phyloP scores from a whole-genome alignment of 2,888 invertebrate species.

The Nymphalis polychloros region DNA sequence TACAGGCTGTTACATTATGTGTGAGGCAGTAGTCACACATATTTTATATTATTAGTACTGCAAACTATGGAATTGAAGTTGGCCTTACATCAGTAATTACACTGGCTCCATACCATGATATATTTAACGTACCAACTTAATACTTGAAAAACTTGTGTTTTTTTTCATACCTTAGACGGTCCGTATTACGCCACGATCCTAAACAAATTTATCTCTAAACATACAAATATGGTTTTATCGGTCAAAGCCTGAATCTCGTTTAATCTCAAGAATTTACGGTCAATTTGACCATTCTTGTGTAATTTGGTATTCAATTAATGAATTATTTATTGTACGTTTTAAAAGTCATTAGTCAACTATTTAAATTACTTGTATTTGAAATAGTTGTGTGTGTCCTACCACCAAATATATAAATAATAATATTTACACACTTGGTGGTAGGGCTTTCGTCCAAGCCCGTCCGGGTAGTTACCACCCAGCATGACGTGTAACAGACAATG shows the following conservation, averaged over 20 bases:
- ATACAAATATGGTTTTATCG: conserved; percentile 1
- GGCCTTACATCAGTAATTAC: no score
- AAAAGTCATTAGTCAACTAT: conserved; percentile 9
- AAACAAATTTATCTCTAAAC: neutral
- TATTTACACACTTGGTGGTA: no score
- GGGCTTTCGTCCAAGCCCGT: no score
- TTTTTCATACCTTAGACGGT: neutral
- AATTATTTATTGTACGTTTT: conserved; percentile 5
- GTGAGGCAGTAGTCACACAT: no score
- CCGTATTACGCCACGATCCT: neutral
- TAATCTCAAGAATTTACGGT: conserved; percentile 11
- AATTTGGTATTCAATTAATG: conserved; percentile 9
- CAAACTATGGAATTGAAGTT: no score
- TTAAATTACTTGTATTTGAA: neutral
- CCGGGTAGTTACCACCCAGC: no score
- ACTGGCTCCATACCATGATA: neutral
- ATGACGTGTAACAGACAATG: no score
- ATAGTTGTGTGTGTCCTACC: neutral
- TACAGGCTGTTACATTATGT: no score
- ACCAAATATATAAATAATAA: no score
- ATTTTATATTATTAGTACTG: no score
- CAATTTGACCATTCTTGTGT: conserved; percentile 6
- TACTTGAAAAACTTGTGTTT: neutral
- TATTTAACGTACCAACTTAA: conserved; percentile 2
- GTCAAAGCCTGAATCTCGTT: conserved; percentile 8